Evolutionary conservation across 2,113 vertebrate species (phyloP).

Genomic region (Phrynosoma platyrhinos): DNA sequence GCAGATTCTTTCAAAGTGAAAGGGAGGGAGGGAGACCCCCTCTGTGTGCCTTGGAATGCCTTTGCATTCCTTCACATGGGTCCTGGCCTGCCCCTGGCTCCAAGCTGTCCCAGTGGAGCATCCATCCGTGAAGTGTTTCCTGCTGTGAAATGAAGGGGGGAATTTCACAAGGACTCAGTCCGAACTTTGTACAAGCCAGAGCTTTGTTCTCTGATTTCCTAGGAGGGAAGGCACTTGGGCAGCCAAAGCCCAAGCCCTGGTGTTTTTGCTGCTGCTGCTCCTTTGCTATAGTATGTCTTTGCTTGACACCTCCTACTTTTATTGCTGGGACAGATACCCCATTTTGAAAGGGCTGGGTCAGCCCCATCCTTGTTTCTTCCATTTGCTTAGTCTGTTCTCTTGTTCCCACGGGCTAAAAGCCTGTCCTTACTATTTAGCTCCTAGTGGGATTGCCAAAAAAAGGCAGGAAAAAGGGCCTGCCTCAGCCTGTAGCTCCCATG

Average conservation of each 20-base stretch:
- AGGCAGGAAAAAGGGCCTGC: slow-evolving; percentile 43
- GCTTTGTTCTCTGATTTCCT: not conserved
- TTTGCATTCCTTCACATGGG: slow-evolving; percentile 15
- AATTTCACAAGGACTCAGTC: not conserved
- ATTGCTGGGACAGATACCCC: not conserved
- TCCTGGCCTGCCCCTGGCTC: slow-evolving; percentile 16
- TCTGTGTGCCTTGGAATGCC: slow-evolving; percentile 31
- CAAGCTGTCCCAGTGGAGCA: not conserved
- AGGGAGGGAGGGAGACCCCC: slow-evolving; percentile 14
- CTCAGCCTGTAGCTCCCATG: slow-evolving; percentile 48
- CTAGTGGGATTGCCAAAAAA: accelerated
- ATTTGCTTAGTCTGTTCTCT: slow-evolving; percentile 1
- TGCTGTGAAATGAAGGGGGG: not conserved
- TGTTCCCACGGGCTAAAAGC: slow-evolving; percentile 12
- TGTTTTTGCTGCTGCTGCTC: not conserved
- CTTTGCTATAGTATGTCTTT: not conserved
- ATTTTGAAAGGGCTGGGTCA: not conserved
- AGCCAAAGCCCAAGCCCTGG: not conserved
- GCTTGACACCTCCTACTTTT: not conserved
- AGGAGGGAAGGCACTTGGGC: not conserved
- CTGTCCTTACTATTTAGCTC: slow-evolving; percentile 1
- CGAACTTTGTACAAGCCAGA: not conserved
- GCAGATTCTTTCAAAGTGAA: not conserved
- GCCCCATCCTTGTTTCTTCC: not conserved
- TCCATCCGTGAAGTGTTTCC: not conserved